Base-by-base conservation (phyloP, 2,888 invertebrate genomes). In the Troilus luridus region DNA sequence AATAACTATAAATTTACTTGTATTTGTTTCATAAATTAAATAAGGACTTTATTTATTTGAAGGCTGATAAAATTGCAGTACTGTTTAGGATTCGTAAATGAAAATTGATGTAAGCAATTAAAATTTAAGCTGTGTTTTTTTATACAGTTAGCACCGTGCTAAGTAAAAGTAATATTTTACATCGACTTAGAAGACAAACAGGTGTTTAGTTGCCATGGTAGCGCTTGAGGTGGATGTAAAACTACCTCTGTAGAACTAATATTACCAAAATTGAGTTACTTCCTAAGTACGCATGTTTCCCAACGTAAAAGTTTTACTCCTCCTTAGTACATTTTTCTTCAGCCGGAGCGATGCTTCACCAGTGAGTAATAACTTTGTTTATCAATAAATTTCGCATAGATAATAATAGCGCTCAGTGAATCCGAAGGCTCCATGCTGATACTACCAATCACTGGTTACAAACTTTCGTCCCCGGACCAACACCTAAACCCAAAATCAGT, bases 151-250 rank as follows among this genome's bases (percentile, higher is more conserved):
- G 67, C 67, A 67, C 2, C 41, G 41, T 41, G 5, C 14, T 41
- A 5, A 67, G 0, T 77, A 17, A 2, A 77, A 7, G n/a, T n/a
- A n/a, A 77, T 17, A 0, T 77, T 77, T 41, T 17, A 77, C 17
- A 17, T 41, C 17, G 41, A 24, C 0, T 17, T 24, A 8, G 0
- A 12, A 67, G 0, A 8, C 9, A 8, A 41, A 27, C 72, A 77
- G 72, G 41, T 56, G 85, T 85, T 56, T n/a, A 21, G 85, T 85
- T 85, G 85, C 21, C 85, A 85, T 85, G 85, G 85, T 85, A 85
- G n/a, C 85, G 56, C 19, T 85, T 56, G 56, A 56, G 9, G 85
- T 11, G 21, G n/a, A 85, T 21, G 0, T n/a, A 14, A 56, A 85
- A 85, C 56, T 77, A 77, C 0, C 27, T 17, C 21, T 85, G 56